A percentile compares a stretch with the other conserved stretches of the same genome.
Evolutionary conservation across 1,140 invertebrate genomes (phyloP).

Genomic region (Aphelenchoides fujianensis): DNA sequence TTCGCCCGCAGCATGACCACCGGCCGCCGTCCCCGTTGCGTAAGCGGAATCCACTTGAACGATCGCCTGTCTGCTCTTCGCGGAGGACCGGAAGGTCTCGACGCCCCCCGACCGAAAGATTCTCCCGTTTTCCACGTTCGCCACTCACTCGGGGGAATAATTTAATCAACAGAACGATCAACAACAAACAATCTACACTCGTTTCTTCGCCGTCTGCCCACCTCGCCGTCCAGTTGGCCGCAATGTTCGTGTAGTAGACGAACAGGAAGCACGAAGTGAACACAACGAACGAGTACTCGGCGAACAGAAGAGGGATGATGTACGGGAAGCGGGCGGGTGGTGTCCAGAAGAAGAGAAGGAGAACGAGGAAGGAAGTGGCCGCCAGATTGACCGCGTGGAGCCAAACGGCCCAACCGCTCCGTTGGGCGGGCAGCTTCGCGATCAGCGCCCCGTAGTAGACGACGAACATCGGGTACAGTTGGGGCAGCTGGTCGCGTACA

Average conservation of each 20-base stretch:
- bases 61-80: no score
- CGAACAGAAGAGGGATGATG: not conserved
- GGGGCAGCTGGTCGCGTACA: constrained; percentile 40
- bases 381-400: not conserved
- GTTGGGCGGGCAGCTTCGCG: not conserved
- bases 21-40: not conserved
- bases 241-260: not conserved
- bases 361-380: not conserved
- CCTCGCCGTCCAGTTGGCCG: not conserved
- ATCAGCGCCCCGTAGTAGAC: constrained; percentile 16
- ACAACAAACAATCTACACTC: no score
- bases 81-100: not conserved
- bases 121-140: no score
- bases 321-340: not conserved
- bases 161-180: no score
- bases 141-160: no score
- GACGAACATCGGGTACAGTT: constrained; percentile 45
- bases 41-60: no score
- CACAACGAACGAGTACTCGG: constrained; percentile 12
- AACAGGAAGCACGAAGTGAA: not conserved
- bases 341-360: not conserved
- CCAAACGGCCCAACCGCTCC: not conserved
- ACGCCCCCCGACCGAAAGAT: no score
- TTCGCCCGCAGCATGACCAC: not conserved
- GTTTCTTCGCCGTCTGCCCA: not conserved